Percentiles rank a stretch among this genome's conserved stretches.
Evolutionary conservation across 2,113 vertebrate species (phyloP).

Genomic region (Podarcis raffonei): DNA sequence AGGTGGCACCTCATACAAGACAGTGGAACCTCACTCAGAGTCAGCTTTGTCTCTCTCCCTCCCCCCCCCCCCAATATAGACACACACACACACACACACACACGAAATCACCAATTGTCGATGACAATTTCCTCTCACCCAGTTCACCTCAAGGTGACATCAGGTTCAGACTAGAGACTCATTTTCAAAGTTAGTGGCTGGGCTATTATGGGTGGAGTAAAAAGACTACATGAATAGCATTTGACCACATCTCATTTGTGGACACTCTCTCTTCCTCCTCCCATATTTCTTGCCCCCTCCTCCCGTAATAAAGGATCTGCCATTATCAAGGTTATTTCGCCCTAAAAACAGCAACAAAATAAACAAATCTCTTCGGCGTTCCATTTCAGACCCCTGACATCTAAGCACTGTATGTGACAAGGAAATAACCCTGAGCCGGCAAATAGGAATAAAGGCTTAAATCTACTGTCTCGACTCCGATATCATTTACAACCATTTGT

Average conservation of each 20-base stretch:
- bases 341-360: background rate
- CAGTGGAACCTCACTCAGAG: too few species aligned
- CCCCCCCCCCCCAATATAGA: too few species aligned
- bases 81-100: too few species aligned
- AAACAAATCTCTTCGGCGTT: background rate
- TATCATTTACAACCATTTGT: background rate
- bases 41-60: too few species aligned
- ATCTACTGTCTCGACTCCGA: slow-evolving; percentile 22
- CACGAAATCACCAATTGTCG: background rate
- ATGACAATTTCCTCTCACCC: background rate
- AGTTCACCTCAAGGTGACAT: background rate
- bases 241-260: background rate
- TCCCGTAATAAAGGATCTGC: background rate
- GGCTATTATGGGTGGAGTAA: background rate
- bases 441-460: background rate
- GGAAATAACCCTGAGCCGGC: slow-evolving; percentile 38
- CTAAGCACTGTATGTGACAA: background rate
- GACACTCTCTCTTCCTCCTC: background rate
- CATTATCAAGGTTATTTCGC: background rate
- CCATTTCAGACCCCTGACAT: background rate
- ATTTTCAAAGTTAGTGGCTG: slow-evolving; percentile 4
- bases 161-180: background rate
- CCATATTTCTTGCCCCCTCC: background rate
- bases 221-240: background rate
- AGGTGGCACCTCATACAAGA: background rate